A percentile compares a stretch with the other conserved stretches of the same genome.
These are phyloP conservation scores for Ephialtes manifestator DNA, from an alignment of 2,888 invertebrate species.

Conservation along the genomic window DNA sequence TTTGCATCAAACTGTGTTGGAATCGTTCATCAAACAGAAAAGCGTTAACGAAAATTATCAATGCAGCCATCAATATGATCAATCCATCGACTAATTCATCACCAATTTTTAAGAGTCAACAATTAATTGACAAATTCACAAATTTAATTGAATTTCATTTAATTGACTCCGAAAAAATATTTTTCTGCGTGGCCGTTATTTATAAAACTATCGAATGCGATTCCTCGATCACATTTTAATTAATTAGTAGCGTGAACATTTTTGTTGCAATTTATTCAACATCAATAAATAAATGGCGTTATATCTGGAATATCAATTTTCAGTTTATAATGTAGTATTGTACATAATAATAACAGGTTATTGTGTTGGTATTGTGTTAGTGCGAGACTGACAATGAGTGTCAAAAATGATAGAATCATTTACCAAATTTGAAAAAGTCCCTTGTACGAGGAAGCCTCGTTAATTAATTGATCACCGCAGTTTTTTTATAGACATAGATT, in stretches of 20 bases:
- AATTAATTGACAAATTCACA: constrained; percentile 6
- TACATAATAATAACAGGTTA: too few species aligned
- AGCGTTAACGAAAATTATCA: not conserved
- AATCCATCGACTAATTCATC: constrained; percentile 1
- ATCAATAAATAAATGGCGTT: not conserved
- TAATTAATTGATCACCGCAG: too few species aligned
- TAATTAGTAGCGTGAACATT: not conserved
- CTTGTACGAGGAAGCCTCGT: too few species aligned
- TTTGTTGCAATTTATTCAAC: not conserved
- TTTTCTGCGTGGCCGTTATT: not conserved
- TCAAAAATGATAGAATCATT: too few species aligned
- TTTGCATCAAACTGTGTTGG: not conserved
- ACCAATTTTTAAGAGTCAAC: constrained; percentile 3
- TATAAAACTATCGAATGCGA: not conserved
- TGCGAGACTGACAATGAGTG: too few species aligned
- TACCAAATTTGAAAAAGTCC: too few species aligned
- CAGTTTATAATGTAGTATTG: constrained; percentile 75
- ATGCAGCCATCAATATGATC: too few species aligned
- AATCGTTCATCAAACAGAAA: not conserved
- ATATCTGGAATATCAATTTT: constrained; percentile 71
- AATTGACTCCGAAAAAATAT: constrained; percentile 9
- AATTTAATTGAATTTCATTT: not conserved
- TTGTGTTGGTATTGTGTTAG: too few species aligned
- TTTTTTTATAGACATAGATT: too few species aligned
- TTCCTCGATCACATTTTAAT: not conserved